Conservation (phyloP, 1,140 invertebrate genomes). For the Hirudo medicinalis region DNA sequence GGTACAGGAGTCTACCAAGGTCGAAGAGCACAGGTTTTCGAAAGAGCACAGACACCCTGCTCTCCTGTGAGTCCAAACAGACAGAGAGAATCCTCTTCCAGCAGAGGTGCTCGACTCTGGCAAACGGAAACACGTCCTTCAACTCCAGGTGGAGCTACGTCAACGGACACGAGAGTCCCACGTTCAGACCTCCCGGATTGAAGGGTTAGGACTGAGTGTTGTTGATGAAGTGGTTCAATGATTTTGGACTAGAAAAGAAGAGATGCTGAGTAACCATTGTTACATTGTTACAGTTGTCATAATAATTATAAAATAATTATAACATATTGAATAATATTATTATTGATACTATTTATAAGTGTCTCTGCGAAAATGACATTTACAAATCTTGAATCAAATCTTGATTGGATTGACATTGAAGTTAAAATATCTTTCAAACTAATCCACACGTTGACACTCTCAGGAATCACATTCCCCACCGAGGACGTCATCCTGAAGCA, state of each 20-base stretch:
- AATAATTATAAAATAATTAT: background rate
- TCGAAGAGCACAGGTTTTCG: background rate
- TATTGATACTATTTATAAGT: no score
- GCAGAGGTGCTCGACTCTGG: background rate
- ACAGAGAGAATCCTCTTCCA: background rate
- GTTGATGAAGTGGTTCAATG: background rate
- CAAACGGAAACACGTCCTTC: background rate
- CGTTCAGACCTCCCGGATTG: background rate
- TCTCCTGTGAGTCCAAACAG: background rate
- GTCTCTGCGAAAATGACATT: no score
- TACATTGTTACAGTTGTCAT: background rate
- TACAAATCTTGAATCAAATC: no score
- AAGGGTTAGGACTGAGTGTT: background rate
- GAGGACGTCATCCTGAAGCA: slow-evolving; percentile 14
- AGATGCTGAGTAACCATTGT: background rate
- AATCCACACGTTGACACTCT: background rate
- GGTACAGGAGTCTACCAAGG: background rate
- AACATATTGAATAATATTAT: no score
- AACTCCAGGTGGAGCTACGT: background rate
- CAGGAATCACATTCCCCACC: slow-evolving; percentile 15
- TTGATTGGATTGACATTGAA: no score
- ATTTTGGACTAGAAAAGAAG: no score
- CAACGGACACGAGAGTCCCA: background rate
- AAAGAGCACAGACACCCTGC: background rate
- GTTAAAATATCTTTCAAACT: no score